Base-by-base conservation (phyloP, 1,140 invertebrate species). In the Oreohelix idahoensis region DNA sequence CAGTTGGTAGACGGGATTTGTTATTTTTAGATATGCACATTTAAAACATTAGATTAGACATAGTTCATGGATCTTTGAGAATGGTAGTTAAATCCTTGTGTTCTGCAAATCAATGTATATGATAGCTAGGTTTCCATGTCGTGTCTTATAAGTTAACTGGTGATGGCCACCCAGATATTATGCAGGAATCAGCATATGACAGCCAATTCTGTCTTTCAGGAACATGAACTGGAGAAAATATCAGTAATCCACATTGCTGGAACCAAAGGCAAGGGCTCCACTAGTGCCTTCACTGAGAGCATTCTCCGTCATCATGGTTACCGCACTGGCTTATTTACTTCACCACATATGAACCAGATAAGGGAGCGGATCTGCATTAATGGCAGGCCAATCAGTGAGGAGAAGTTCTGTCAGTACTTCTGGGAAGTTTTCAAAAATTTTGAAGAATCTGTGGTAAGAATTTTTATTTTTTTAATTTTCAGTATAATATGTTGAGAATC, bases 211-310 rank as follows among this genome's bases (percentile, higher is more conserved):
- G 53, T 58, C 8, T 53, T 89, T 82, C 81, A 91, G 89, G 53
- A 90, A 38, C 86, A 88, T 80, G 90, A 94, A 84, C 83, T 95
- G 29, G 92, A 94, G 85, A 83, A 86, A 32, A 89, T 99, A 23
- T 96, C 96, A 77, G 94, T 98, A 10, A 98, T 99, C 87, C 98
- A 99, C 94, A 95, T 99, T 0, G 94, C 96, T 87, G 99, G 99
- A 8, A 99, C 98, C 0, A 99, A 99, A 94, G 98, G 98, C 49
- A 95, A 95, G 91, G 95, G 95, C 36, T 98, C 97, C 23, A 99
- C 98, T 0, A 98, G 98, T 92, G 97, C 98, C 0, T 96, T 97
- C 91, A 95, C 95, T 74, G 99, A 99, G 90, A 95, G 96, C 0
- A 97, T 99, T 86, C 93, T 99, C 20, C 94, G 96, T 0, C 90